Conservation (phyloP, 2,797 vertebrate genomes). For the Ctenochaetus hawaiiensis region DNA sequence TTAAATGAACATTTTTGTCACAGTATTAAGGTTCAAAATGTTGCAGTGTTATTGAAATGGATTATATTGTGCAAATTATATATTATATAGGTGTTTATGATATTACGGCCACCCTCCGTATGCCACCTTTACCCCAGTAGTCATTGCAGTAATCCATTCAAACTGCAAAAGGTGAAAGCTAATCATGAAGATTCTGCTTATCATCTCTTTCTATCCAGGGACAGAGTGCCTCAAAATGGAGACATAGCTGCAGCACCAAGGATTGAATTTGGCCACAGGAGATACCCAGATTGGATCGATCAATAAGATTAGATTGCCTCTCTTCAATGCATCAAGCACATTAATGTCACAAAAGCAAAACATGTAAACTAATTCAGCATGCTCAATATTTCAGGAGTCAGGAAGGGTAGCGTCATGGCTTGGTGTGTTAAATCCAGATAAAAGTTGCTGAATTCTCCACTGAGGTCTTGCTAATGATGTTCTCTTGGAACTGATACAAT, state of each 20-base stretch:
- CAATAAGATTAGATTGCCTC: constrained; percentile 75
- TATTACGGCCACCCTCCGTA: background rate
- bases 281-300: constrained; percentile 66
- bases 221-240: constrained; percentile 59
- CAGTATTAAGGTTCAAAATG: background rate
- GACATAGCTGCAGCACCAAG: constrained; percentile 55
- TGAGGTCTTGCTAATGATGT: constrained; percentile 67
- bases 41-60: background rate
- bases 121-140: constrained; percentile 20
- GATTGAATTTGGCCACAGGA: constrained; percentile 64
- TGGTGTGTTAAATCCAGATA: constrained; percentile 61
- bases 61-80: constrained; percentile 1
- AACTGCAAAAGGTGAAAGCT: constrained; percentile 41
- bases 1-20: background rate
- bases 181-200: constrained; percentile 36
- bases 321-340: constrained; percentile 55
- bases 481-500: constrained; percentile 73
- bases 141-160: constrained; percentile 33
- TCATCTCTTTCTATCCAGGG: constrained; percentile 37
- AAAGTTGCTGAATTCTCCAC: constrained; percentile 63
- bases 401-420: constrained; percentile 52
- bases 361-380: constrained; percentile 53
- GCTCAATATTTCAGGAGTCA: constrained; percentile 45
- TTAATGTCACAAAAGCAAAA: constrained; percentile 60
- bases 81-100: constrained; percentile 10